Conservation (phyloP, 2,113 vertebrate genomes). For the Eubucco bourcierii region DNA sequence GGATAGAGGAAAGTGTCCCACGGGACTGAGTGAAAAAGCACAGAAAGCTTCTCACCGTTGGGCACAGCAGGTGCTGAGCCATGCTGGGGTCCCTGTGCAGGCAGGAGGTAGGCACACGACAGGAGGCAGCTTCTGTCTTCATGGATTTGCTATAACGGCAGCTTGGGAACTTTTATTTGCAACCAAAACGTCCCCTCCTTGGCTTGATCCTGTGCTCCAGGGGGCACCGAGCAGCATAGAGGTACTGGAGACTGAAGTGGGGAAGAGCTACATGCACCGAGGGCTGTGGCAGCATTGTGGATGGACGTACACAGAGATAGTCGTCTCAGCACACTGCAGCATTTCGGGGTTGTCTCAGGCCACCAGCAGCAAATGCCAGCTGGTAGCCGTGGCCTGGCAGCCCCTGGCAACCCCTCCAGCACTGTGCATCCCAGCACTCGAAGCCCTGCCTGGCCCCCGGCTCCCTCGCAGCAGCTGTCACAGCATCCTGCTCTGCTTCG, state of each 20-base stretch:
- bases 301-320: not conserved
- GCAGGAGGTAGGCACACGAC: rapidly evolving
- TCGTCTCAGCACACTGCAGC: rapidly evolving
- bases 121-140: not conserved
- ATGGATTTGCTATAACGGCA: rapidly evolving
- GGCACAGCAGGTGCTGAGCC: not conserved
- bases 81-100: rapidly evolving
- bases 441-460: not conserved
- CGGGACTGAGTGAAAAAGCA: slow-evolving; percentile 40
- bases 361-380: not conserved
- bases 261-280: too few relatives aligned
- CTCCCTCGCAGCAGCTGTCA: rapidly evolving
- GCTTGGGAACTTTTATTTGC: not conserved
- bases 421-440: rapidly evolving
- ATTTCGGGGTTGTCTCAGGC: not conserved
- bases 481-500: not conserved
- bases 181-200: not conserved
- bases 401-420: not conserved
- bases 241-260: not conserved
- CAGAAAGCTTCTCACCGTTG: rapidly evolving
- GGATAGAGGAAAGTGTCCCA: slow-evolving; percentile 82
- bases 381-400: not conserved
- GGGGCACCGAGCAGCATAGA: not conserved
- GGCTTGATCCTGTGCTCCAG: not conserved
- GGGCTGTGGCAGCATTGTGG: not conserved